Evolutionary conservation across 30 jellyfish, hydroid and myxozoan genomes (phyloP).

Genomic region (Nemopilema nomurai): DNA sequence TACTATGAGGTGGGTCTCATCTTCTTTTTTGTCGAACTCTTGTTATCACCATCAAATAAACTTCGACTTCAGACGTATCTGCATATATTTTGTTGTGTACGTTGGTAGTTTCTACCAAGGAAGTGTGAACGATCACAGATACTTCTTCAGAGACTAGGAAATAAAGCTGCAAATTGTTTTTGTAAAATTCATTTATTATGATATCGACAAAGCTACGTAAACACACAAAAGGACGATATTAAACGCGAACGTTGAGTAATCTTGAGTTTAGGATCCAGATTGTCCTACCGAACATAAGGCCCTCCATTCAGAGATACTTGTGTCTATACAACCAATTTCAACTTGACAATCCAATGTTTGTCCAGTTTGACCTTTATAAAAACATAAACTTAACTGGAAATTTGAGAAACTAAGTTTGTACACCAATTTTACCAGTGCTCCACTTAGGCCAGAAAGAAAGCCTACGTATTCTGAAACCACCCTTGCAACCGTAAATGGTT

Average conservation of each 20-base stretch:
- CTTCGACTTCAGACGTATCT: too few relatives aligned
- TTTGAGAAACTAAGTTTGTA: slow-evolving; percentile 57
- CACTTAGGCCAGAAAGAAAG: slow-evolving; percentile 20
- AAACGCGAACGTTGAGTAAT: slow-evolving; percentile 37
- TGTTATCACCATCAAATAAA: too few relatives aligned
- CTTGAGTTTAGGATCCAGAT: slow-evolving; percentile 2
- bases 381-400: slow-evolving; percentile 69
- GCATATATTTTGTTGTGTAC: too few relatives aligned
- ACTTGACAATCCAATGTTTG: slow-evolving; percentile 55
- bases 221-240: slow-evolving; percentile 51
- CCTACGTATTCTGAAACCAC: background rate
- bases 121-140: background rate
- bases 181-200: slow-evolving; percentile 41
- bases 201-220: slow-evolving; percentile 69
- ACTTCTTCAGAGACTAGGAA: background rate
- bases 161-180: background rate
- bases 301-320: slow-evolving; percentile 64
- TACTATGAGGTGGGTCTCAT: too few relatives aligned
- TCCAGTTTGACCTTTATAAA: slow-evolving; percentile 55
- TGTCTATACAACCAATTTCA: slow-evolving; percentile 41
- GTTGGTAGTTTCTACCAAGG: too few relatives aligned
- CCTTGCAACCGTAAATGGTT: background rate
- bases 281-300: slow-evolving; percentile 61
- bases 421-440: slow-evolving; percentile 36
- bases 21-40: too few relatives aligned